Percentiles rank a stretch among this genome's conserved stretches.
phyloP scores from a whole-genome alignment of 2,888 invertebrate species.

The Drosophila multiciliata region DNA sequence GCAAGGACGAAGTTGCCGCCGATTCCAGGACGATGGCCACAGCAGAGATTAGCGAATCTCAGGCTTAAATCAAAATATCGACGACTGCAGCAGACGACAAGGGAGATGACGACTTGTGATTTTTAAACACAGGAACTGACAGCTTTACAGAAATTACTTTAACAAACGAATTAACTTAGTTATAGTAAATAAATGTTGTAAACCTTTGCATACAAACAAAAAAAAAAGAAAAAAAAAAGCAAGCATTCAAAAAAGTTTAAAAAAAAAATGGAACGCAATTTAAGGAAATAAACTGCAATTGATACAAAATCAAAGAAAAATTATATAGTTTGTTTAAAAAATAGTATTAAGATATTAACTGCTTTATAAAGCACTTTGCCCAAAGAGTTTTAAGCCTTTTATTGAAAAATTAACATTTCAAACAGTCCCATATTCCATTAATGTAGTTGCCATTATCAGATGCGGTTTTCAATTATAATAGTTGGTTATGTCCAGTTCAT shows the following conservation, averaged over 20 bases:
- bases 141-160: constrained; percentile 55
- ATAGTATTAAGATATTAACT: constrained; percentile 18
- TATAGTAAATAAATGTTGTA: constrained; percentile 5
- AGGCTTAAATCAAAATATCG: constrained; percentile 70
- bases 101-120: constrained; percentile 29
- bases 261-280: constrained; percentile 34
- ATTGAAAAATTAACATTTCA: constrained; percentile 74
- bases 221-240: constrained; percentile 60
- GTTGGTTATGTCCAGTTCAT: constrained; percentile 67
- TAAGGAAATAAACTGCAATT: constrained; percentile 72
- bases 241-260: constrained; percentile 56
- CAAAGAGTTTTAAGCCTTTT: constrained; percentile 49
- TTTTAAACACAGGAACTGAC: constrained; percentile 48
- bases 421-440: constrained; percentile 53
- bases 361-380: constrained; percentile 73
- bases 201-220: constrained; percentile 42
- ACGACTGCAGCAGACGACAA: constrained; percentile 68
- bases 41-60: constrained; percentile 81
- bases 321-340: background rate
- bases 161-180: constrained; percentile 28
- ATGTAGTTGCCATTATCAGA: constrained; percentile 1
- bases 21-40: constrained; percentile 82
- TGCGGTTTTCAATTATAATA: constrained; percentile 66
- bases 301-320: constrained; percentile 77
- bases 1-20: constrained; percentile 67